Conservation (phyloP, 92 coral and sea anemone species). For the Nematostella vectensis region DNA sequence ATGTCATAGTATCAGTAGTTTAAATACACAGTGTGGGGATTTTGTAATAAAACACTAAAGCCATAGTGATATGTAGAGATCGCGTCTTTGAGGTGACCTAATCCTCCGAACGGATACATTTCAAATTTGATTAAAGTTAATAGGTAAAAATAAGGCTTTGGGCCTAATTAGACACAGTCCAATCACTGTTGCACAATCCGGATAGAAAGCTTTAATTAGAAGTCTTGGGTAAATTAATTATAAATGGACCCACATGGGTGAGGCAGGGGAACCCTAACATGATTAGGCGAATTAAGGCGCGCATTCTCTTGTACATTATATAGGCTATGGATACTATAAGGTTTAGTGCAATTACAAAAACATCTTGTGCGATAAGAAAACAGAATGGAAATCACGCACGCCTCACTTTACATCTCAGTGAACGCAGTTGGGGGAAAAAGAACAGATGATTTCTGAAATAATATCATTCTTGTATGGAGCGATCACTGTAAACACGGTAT, state of each 20-base stretch:
- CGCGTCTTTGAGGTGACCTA: too few relatives aligned
- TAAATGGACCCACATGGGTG: slow-evolving; percentile 18
- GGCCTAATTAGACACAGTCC: slow-evolving; percentile 55
- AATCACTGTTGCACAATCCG: slow-evolving; percentile 24
- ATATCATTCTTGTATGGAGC: too few relatives aligned
- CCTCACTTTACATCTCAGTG: too few relatives aligned
- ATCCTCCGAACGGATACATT: slow-evolving; percentile 47
- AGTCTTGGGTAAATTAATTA: slow-evolving; percentile 26
- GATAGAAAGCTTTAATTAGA: slow-evolving; percentile 26
- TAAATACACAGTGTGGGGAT: too few relatives aligned
- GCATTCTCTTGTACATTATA: slow-evolving; percentile 36
- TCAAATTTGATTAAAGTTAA: slow-evolving; percentile 65
- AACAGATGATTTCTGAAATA: too few relatives aligned
- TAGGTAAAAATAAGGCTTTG: slow-evolving; percentile 26
- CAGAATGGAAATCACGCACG: too few relatives aligned
- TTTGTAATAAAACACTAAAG: too few relatives aligned
- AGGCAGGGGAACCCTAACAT: slow-evolving; percentile 11
- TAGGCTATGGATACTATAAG: slow-evolving; percentile 37
- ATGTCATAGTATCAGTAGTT: slow-evolving; percentile 7
- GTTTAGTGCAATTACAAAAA: too few relatives aligned
- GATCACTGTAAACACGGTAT: too few relatives aligned
- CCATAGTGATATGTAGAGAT: too few relatives aligned
- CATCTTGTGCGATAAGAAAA: too few relatives aligned
- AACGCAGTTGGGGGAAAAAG: too few relatives aligned
- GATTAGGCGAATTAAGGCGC: slow-evolving; percentile 41